Base-by-base conservation (phyloP, 2,888 invertebrate species). In the Drosophila affinis region DNA sequence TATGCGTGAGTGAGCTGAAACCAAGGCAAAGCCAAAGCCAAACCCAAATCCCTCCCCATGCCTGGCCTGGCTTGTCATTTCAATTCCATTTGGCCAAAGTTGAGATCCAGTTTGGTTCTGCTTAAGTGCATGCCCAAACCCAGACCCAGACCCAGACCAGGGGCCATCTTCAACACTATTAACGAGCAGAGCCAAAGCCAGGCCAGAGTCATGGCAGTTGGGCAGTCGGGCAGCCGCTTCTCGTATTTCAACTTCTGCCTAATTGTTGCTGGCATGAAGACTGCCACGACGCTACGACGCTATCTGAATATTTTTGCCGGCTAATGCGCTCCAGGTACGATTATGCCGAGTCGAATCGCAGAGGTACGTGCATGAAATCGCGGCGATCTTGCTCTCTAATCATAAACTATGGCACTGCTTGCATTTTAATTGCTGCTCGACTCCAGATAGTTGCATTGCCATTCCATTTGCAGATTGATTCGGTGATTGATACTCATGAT, bases 31-130 rank as follows among this genome's bases (percentile, higher is more conserved):
- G 52, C 60, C 58, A 39, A 39, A 58, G n/a, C 56, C 52, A 64
- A 55, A 21, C 56, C 60, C 58, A 39, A 39, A 58, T 39, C 55
- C 46, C 32, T n/a, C 56, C 18, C n/a, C 18, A 5, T 21, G n/a
- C 39, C 59, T 12, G 32, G 21, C 21, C 21, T 21, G 21, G 59
- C 55, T 73, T 77, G 85, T 82, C 82, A 82, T 81, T 87, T 68
- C 79, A 60, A 63, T 71, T 78, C 79, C 79, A 85, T 78, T 85
- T 87, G 82, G 72, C 87, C 77, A 85, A 87, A 82, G 82, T 82
- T 87, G 79, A 79, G 82, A 68, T 78, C 51, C 76, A 84, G 74
- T 78, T 76, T 39, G 39, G 72, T 71, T 81, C 72, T 78, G 67
- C 76, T 84, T 81, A 84, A 87, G 81, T 84, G 78, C 78, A 72